Base-by-base conservation (phyloP, 2,113 vertebrate species). In the Lates calcarifer region DNA sequence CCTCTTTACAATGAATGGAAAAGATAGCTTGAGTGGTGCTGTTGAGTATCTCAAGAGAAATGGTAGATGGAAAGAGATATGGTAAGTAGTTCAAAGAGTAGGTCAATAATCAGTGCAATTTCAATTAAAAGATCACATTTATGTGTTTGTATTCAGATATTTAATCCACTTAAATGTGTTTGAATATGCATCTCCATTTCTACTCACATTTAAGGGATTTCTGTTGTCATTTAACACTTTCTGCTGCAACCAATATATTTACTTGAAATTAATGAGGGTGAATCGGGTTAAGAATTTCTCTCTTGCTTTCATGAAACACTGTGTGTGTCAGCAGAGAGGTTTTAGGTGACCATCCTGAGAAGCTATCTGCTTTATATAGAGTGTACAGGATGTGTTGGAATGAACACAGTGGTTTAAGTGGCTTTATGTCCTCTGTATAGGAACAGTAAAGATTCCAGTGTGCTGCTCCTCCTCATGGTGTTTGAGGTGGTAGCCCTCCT, bases 401-500 rank as follows among this genome's bases (percentile, higher is more conserved):
- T 55, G 39, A 66, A 75, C 29, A 20, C 17, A 24, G 41, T 13
- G 22, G 12, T 66, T 51, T 35, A 41, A 45, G 22, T 53, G 14
- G 56, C 49, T 73, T 67, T 61, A 56, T 3, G 26, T 67, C 49
- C 9, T 82, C 24, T 69, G 24, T 28, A 15, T 68, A 83, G 61
- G 35, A 73, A 24, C 31, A 72, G 28, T n/a, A n/a, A 28, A 24
- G 24, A 47, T 66, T 70, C 60, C 53, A 67, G 45, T 22, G 14
- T 14, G 33, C 33, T 64, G 5, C 58, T 57, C 29, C 68, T 63
- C 37, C 57, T 60, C 37, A 0, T 53, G 29, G 15, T 66, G 60
- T 74, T 76, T 58, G 37, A 20, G n/a, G 29, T 51, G 15, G 29
- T 51, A 68, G 31, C 13, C 57, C 73, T 77, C 58, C 53, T 79